Evolutionary conservation across 2,113 vertebrate genomes (phyloP), one percentile per base, ranked within the genome.

Genomic region (Electrona antarctica): DNA sequence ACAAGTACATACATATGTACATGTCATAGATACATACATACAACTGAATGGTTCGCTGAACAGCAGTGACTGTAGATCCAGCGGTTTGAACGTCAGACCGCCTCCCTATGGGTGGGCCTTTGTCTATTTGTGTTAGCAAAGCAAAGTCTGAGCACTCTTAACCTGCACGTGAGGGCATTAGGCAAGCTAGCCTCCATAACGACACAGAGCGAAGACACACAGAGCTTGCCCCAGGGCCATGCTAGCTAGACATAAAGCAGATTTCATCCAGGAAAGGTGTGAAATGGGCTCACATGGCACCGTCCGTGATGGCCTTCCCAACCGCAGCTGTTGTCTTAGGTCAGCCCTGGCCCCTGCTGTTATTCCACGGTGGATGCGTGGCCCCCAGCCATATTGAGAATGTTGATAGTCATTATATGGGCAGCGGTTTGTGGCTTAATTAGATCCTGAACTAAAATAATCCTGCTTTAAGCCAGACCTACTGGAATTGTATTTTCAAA

Each of bases 41-140:
- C 56, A 47, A 21, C 33, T 54, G 46, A 8, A 45, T 59, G 10
- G 13, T 2, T 3, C 33, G 60, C 78, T 77, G 76, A 81, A 79
- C 61, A 65, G 62, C 4, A 7, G 56, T 4, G 59, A 41, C 62
- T 74, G 48, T 50, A 69, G 75, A 74, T 69, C 69, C 69, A 76
- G 61, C 54, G 59, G 62, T 58, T 67, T 64, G 56, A 74, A 48
- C 67, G 56, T n/a, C 63, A 64, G 65, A 58, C 79, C 71, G 54
- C 64, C 61, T 6, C 5, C 7, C 69, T 61, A 33, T 67, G 52
- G 73, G 64, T 76, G 69, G 69, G 63, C 50, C 67, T 69, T 66
- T 80, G 69, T 87, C 62, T 82, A 33, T 89, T 83, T 85, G 66
- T 80, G 72, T 84, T 81, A 67, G 70, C 73, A 68, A 66, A 78